These are phyloP conservation scores for Achatina immaculata DNA, from an alignment of 1,140 invertebrate genomes.

Conservation along the genomic window DNA sequence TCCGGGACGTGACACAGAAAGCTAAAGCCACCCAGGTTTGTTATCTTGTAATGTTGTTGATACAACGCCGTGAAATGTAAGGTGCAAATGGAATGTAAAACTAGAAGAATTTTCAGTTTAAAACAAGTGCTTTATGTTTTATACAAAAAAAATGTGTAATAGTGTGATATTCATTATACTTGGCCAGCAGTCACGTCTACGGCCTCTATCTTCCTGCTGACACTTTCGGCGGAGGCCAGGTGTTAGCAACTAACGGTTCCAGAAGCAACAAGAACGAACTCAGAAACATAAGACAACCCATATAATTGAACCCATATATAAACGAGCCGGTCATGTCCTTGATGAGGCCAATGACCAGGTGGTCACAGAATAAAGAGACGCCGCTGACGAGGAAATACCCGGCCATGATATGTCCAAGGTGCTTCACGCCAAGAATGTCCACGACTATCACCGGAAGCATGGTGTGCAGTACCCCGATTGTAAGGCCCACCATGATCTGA, in stretches of 20 bases:
- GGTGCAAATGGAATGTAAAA: too few species aligned
- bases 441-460: slow-evolving; percentile 4
- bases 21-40: too few species aligned
- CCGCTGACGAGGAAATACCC: slow-evolving; percentile 25
- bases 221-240: background rate
- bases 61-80: too few species aligned
- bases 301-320: background rate
- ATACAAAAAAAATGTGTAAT: too few species aligned
- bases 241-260: background rate
- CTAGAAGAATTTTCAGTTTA: too few species aligned
- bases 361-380: background rate
- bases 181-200: too few species aligned
- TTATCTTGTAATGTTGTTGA: too few species aligned
- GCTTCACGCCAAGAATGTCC: background rate
- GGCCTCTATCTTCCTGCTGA: too few species aligned
- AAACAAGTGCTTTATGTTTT: too few species aligned
- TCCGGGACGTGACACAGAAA: too few species aligned
- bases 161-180: too few species aligned
- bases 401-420: slow-evolving; percentile 23
- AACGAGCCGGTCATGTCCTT: slow-evolving; percentile 27
- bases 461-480: background rate
- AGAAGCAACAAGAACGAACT: background rate
- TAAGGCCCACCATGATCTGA: background rate
- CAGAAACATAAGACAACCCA: background rate
- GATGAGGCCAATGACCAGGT: slow-evolving; percentile 15